Conservation (phyloP, 92 coral and sea anemone species). For the Bergia puertoricense region DNA sequence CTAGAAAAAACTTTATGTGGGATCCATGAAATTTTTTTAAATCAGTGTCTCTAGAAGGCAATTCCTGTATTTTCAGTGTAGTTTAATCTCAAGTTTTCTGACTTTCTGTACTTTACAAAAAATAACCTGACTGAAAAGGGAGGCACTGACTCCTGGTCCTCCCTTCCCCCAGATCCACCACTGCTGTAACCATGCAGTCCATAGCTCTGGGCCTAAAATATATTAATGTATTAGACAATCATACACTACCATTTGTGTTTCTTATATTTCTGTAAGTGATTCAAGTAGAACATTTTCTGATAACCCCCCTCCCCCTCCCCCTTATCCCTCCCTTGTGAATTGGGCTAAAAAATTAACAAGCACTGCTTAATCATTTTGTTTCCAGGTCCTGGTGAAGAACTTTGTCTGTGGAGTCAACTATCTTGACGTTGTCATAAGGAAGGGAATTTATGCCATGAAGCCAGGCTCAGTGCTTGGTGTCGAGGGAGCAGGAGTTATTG, state of each 20-base stretch:
- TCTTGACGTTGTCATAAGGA: slow-evolving; percentile 55
- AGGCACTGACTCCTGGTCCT: no score
- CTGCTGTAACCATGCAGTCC: neutral
- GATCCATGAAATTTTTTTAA: no score
- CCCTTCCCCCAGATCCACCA: no score
- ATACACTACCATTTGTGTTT: neutral
- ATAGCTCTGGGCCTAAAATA: neutral
- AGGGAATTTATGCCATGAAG: slow-evolving; percentile 28
- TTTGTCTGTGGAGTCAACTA: slow-evolving; percentile 70
- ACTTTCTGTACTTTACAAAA: no score
- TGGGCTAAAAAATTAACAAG: neutral
- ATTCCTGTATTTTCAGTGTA: no score
- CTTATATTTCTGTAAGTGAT: neutral
- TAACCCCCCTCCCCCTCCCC: neutral
- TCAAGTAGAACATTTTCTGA: neutral
- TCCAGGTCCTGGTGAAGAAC: slow-evolving; percentile 63
- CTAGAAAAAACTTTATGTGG: no score
- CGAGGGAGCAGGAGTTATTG: slow-evolving; percentile 69
- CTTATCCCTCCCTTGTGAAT: neutral
- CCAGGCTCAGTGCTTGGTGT: slow-evolving; percentile 63
- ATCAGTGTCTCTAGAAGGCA: no score
- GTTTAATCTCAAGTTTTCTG: no score
- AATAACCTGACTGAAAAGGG: no score
- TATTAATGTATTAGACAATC: neutral
- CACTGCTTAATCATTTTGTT: neutral